Evolutionary conservation across 2,888 invertebrate species (phyloP).

Genomic region (Pollenia labialis): DNA sequence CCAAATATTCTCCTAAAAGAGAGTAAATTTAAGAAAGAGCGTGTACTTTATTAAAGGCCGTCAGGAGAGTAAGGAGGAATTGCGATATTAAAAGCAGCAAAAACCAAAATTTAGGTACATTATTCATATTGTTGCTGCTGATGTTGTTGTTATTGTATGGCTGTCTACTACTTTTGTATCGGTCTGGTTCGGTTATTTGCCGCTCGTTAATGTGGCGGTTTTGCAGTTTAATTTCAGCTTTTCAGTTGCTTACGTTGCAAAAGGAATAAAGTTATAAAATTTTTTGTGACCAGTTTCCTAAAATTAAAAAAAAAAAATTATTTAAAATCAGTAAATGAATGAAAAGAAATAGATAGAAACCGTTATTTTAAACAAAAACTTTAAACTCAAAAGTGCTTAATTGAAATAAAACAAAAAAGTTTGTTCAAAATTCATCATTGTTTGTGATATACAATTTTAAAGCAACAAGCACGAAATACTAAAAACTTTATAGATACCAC

Average conservation of each 20-base stretch:
- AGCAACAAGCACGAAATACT: constrained; percentile 5
- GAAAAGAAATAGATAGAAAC: constrained; percentile 10
- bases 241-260: constrained; percentile 75
- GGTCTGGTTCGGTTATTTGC: constrained; percentile 69
- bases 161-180: constrained; percentile 51
- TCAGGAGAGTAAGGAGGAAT: constrained; percentile 53
- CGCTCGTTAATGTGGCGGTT: constrained; percentile 72
- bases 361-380: constrained; percentile 9
- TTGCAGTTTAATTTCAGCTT: constrained; percentile 76
- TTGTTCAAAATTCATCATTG: constrained; percentile 20
- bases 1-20: constrained; percentile 20
- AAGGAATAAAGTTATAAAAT: constrained; percentile 52
- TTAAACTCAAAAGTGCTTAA: constrained; percentile 14
- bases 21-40: constrained; percentile 29
- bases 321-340: constrained; percentile 9
- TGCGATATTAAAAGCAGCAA: constrained; percentile 32
- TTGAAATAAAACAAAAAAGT: not conserved
- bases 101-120: constrained; percentile 46
- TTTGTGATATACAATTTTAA: not conserved
- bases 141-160: constrained; percentile 3
- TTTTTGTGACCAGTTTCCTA: constrained; percentile 7
- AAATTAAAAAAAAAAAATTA: constrained; percentile 13
- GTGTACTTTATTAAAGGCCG: not conserved
- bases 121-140: constrained; percentile 1
- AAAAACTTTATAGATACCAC: constrained; percentile 47